These are phyloP conservation scores for Heliconius hortense DNA, from an alignment of 2,888 invertebrate genomes.

Conservation along the genomic window DNA sequence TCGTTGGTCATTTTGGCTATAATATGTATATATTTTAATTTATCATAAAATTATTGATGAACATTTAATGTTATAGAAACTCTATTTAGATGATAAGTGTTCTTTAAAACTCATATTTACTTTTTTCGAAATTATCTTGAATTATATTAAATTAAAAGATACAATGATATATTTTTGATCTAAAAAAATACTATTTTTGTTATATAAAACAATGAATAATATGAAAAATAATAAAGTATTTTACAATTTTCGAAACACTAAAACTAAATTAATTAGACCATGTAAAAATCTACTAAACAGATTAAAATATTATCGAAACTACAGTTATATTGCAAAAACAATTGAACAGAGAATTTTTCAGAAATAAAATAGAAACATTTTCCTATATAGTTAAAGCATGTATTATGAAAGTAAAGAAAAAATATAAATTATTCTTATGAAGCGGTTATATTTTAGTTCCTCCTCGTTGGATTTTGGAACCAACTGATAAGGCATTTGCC, in stretches of 20 bases:
- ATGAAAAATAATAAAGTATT: background rate
- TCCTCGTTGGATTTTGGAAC: conserved; percentile 97
- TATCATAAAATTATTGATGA: background rate
- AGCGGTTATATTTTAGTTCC: conserved; percentile 87
- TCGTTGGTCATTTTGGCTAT: background rate
- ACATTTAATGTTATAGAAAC: conserved; percentile 8
- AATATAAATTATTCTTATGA: conserved; percentile 24
- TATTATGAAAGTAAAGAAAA: background rate
- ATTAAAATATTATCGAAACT: background rate
- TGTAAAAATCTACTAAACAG: conserved; percentile 2
- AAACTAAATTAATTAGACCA: background rate
- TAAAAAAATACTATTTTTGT: background rate
- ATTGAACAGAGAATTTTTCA: background rate
- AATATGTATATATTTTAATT: background rate
- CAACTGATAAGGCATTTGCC: conserved; percentile 96
- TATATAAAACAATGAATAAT: background rate
- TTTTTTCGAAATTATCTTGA: background rate
- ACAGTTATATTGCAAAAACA: background rate
- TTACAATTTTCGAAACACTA: background rate
- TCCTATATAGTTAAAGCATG: background rate
- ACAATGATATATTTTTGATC: background rate
- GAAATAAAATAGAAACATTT: background rate
- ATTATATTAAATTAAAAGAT: background rate
- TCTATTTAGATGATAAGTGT: conserved; percentile 7
- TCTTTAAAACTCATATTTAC: background rate